Evolutionary conservation across 2,797 vertebrate species (phyloP).

Genomic region (Erpetoichthys calabaricus): DNA sequence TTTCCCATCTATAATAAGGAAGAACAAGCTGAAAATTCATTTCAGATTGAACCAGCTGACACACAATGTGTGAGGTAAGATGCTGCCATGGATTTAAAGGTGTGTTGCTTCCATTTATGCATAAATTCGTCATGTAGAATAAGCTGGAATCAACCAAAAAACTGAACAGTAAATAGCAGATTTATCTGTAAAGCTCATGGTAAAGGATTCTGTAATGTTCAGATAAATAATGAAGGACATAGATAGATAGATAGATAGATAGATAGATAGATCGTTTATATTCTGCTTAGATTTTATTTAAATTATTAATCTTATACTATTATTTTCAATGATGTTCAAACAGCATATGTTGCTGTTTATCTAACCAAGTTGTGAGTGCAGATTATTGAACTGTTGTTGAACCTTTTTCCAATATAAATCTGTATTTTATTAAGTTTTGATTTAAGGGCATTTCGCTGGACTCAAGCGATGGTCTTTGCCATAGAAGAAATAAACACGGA

Average conservation of each 20-base stretch:
- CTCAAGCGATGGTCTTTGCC: constrained; percentile 52
- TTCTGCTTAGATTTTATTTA: too few species aligned
- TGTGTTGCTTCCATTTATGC: neutral
- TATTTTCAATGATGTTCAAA: too few species aligned
- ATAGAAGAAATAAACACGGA: constrained; percentile 53
- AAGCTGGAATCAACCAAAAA: too few species aligned
- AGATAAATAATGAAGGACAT: too few species aligned
- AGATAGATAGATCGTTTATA: neutral
- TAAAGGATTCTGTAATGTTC: too few species aligned
- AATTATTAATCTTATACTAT: too few species aligned
- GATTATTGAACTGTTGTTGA: neutral
- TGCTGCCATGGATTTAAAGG: neutral
- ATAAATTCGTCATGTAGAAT: neutral
- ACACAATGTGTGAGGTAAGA: constrained; percentile 40
- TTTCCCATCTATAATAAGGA: constrained; percentile 54
- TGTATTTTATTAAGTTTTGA: constrained; percentile 34
- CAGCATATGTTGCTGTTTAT: too few species aligned
- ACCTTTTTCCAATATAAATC: too few species aligned
- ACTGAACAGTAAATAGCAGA: too few species aligned
- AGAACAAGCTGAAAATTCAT: constrained; percentile 22
- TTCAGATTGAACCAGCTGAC: constrained; percentile 26
- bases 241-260: too few species aligned
- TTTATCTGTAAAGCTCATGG: too few species aligned
- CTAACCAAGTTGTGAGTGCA: neutral
- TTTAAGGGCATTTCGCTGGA: constrained; percentile 49